Evolutionary conservation across 2,797 vertebrate genomes (phyloP).

Genomic region (Notolepis coatsorum): DNA sequence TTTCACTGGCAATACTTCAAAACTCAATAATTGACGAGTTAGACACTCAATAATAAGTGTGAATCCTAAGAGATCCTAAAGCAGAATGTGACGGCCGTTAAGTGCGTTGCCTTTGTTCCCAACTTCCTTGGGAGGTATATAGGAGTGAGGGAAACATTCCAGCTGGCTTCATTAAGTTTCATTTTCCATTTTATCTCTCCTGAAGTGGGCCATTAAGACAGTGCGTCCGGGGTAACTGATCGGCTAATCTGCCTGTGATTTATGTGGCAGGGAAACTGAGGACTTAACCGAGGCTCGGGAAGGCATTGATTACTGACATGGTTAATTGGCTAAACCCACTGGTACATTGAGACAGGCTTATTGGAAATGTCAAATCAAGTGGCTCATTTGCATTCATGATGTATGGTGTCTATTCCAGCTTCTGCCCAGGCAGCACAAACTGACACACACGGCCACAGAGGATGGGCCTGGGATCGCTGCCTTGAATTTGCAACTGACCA

Average conservation of each 20-base stretch:
- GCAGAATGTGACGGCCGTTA: constrained; percentile 47
- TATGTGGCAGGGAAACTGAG: constrained; percentile 80
- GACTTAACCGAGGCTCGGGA: constrained; percentile 75
- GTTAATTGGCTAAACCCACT: constrained; percentile 85
- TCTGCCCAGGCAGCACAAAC: constrained; percentile 76
- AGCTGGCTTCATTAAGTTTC: constrained; percentile 81
- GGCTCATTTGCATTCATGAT: constrained; percentile 85
- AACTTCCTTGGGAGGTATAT: constrained; percentile 37
- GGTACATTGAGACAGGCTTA: constrained; percentile 82
- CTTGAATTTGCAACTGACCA: constrained; percentile 66
- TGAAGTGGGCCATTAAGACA: constrained; percentile 82
- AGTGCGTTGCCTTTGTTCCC: constrained; percentile 29
- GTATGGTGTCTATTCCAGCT: constrained; percentile 77
- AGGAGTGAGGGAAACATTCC: constrained; percentile 58
- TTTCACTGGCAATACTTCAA: too few relatives aligned
- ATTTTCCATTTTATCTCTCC: constrained; percentile 79
- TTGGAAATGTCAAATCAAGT: constrained; percentile 87
- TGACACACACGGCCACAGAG: constrained; percentile 54
- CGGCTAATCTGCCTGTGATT: constrained; percentile 84
- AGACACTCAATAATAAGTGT: too few relatives aligned
- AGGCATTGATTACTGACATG: constrained; percentile 85
- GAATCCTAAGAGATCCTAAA: constrained; percentile 31
- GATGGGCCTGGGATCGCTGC: constrained; percentile 58
- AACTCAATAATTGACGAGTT: too few relatives aligned
- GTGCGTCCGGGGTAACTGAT: constrained; percentile 79